phyloP scores from a whole-genome alignment of 2,113 vertebrate species.

The Cynoglossus semilaevis region DNA sequence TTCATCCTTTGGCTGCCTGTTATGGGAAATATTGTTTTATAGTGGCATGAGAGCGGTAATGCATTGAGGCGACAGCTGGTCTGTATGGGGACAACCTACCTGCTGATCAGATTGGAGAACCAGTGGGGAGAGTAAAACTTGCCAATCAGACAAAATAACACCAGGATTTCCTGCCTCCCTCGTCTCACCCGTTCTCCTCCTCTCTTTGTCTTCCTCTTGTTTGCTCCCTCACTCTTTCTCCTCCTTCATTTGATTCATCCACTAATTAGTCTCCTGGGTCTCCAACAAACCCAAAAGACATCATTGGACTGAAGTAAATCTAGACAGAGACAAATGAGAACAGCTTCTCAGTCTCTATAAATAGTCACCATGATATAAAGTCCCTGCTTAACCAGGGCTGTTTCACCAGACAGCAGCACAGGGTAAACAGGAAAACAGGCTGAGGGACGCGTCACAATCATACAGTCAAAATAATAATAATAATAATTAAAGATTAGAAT shows the following conservation, averaged over 20 bases:
- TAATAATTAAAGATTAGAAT: too few relatives aligned
- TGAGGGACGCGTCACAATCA: too few relatives aligned
- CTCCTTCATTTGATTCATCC: slow-evolving; percentile 42
- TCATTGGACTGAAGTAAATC: slow-evolving; percentile 60
- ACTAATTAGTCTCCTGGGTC: slow-evolving; percentile 66
- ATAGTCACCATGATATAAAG: slow-evolving; percentile 37
- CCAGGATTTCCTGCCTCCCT: slow-evolving; percentile 4
- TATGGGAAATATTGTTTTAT: background rate
- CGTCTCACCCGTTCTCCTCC: background rate
- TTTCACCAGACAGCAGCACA: slow-evolving; percentile 26
- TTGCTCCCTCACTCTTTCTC: slow-evolving; percentile 21
- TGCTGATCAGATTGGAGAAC: background rate
- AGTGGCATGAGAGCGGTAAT: slow-evolving; percentile 11
- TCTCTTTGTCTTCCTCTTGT: slow-evolving; percentile 13
- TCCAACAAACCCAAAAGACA: slow-evolving; percentile 30
- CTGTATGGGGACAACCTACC: background rate
- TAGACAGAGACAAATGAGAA: slow-evolving; percentile 69
- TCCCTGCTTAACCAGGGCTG: slow-evolving; percentile 19
- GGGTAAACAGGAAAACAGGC: slow-evolving; percentile 11
- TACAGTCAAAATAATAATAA: too few relatives aligned
- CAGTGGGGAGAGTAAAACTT: slow-evolving; percentile 2
- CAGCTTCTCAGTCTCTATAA: slow-evolving; percentile 60
- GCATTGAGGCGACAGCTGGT: slow-evolving; percentile 13
- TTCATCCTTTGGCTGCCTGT: background rate
- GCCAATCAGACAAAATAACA: slow-evolving; percentile 17